Evolutionary conservation across 2,797 vertebrate genomes (phyloP).

Genomic region (Sebastes ruberrimus): DNA sequence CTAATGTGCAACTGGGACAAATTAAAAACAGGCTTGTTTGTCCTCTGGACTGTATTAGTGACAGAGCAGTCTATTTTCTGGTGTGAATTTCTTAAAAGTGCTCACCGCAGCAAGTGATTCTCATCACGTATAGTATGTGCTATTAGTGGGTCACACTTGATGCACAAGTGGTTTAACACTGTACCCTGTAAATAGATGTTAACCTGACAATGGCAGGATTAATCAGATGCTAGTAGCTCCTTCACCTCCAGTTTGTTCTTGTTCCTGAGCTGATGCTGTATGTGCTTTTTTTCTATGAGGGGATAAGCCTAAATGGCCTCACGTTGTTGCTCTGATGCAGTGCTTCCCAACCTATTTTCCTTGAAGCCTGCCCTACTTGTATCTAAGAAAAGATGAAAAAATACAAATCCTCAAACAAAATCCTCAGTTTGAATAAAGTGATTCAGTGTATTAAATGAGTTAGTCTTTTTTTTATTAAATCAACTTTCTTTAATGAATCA

Average conservation of each 20-base stretch:
- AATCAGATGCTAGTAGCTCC: conserved; percentile 58
- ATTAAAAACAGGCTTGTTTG: conserved; percentile 32
- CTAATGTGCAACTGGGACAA: conserved; percentile 6
- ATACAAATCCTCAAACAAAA: too few species aligned
- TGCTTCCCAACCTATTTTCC: too few species aligned
- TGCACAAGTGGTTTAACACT: conserved; percentile 65
- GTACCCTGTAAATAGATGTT: conserved; percentile 57
- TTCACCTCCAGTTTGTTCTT: conserved; percentile 35
- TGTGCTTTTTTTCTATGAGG: background rate
- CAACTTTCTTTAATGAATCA: too few species aligned
- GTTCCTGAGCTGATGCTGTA: background rate
- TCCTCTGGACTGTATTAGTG: conserved; percentile 10
- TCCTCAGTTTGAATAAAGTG: too few species aligned
- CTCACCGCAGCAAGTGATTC: conserved; percentile 42
- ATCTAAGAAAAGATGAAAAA: too few species aligned
- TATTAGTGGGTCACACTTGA: conserved; percentile 63
- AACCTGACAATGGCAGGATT: conserved; percentile 65
- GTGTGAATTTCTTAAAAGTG: conserved; percentile 47
- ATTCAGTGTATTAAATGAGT: too few species aligned
- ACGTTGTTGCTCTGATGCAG: background rate
- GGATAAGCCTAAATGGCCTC: background rate
- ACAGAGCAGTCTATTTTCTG: conserved; percentile 28
- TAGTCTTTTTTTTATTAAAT: too few species aligned
- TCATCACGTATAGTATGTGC: conserved; percentile 51
- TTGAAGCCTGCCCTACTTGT: too few species aligned